phyloP scores from a whole-genome alignment of 2,113 vertebrate species.

The Colinus virginianus region DNA sequence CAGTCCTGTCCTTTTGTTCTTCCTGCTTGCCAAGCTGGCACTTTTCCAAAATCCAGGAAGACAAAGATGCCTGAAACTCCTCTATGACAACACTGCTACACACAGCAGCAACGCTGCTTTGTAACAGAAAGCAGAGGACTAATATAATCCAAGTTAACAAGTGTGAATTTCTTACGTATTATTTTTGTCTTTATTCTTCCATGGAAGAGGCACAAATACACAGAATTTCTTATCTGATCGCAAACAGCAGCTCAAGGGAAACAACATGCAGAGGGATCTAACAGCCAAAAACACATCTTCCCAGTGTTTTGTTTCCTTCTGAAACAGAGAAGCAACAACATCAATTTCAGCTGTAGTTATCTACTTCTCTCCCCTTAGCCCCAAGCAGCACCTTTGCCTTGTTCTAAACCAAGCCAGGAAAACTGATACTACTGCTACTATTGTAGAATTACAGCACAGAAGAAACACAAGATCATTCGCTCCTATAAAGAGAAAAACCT shows the following conservation, averaged over 20 bases:
- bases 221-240: conserved; percentile 58
- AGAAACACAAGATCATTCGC: not conserved
- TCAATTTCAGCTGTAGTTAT: not conserved
- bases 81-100: not conserved
- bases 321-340: not conserved
- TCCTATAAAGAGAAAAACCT: not conserved
- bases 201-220: conserved; percentile 1
- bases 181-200: not conserved
- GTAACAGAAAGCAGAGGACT: not conserved
- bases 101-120: not conserved
- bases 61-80: conserved; percentile 26
- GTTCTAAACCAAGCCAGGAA: not conserved
- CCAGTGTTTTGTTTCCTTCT: not conserved
- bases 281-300: not conserved
- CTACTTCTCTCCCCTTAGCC: not conserved
- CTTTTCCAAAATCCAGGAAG: conserved; percentile 35
- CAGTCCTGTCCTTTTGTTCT: conserved; percentile 61
- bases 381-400: not conserved
- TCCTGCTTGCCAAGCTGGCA: conserved; percentile 48
- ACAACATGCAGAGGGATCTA: conserved; percentile 16
- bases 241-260: conserved; percentile 24
- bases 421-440: not conserved
- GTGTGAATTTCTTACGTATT: not conserved
- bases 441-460: not conserved
- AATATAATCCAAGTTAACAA: not conserved